These are phyloP conservation scores for Caenorhabditis angaria DNA, from an alignment of 2,888 invertebrate species.

Conservation along the genomic window DNA sequence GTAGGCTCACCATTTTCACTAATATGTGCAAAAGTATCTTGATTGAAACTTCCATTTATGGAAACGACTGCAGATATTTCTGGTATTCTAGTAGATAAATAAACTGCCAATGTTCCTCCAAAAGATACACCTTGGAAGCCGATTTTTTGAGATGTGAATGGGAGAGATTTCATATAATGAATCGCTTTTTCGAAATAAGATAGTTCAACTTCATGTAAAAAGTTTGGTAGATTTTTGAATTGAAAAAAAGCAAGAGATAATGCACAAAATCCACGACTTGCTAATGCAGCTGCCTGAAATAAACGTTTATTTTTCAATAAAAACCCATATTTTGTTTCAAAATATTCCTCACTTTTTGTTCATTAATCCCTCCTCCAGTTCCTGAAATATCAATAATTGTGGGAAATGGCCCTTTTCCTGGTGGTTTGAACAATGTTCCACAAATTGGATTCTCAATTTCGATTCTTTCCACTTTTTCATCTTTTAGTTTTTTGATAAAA, in stretches of 20 bases:
- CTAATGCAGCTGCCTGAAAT: conserved; percentile 32
- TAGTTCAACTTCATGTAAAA: conserved; percentile 16
- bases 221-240: conserved; percentile 20
- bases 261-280: conserved; percentile 32
- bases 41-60: conserved; percentile 26
- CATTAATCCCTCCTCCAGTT: conserved; percentile 41
- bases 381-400: conserved; percentile 45
- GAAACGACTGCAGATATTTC: conserved; percentile 24
- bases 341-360: conserved; percentile 29
- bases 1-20: conserved; percentile 8
- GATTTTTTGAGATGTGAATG: conserved; percentile 17
- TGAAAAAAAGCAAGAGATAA: conserved; percentile 34
- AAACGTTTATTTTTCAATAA: neutral
- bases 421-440: conserved; percentile 41
- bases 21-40: conserved; percentile 23
- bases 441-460: conserved; percentile 25
- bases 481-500: conserved; percentile 5
- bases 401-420: conserved; percentile 36
- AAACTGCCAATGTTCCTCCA: conserved; percentile 24
- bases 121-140: conserved; percentile 40
- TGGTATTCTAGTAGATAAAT: conserved; percentile 24
- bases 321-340: neutral
- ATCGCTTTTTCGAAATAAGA: conserved; percentile 37
- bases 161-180: conserved; percentile 22
- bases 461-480: conserved; percentile 25